Conservation (phyloP, 2,113 vertebrate species). For the Oxyura jamaicensis region DNA sequence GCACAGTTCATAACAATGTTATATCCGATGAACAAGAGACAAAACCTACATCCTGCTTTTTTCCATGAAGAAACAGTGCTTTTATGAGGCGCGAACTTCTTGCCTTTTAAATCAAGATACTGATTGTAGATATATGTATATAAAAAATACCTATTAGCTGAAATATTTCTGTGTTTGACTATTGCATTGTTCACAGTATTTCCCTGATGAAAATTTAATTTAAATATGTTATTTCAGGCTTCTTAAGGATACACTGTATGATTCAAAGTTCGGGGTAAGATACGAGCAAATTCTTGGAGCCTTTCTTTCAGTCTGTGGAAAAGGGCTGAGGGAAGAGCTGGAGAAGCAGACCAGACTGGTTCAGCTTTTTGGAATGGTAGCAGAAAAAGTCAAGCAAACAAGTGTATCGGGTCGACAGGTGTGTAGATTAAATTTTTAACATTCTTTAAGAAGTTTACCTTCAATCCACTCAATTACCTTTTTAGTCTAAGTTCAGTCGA, state of each 20-base stretch:
- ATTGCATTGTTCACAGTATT: neutral
- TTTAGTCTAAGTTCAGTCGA: neutral
- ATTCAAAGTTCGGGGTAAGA: conserved; percentile 85
- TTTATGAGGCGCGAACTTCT: neutral
- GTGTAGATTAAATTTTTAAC: neutral
- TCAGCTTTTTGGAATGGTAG: conserved; percentile 89
- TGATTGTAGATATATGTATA: neutral
- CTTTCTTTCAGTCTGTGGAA: conserved; percentile 90
- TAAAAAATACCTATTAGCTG: neutral
- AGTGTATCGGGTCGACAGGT: conserved; percentile 92
- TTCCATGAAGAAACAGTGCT: neutral
- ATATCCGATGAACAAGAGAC: neutral
- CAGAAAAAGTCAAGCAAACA: conserved; percentile 92
- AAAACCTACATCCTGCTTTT: neutral
- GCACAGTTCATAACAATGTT: neutral
- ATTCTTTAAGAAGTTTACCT: neutral
- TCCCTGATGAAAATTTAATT: neutral
- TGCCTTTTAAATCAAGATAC: neutral
- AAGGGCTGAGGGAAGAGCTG: conserved; percentile 87
- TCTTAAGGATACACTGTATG: conserved; percentile 93
- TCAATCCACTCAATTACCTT: neutral
- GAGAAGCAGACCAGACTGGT: conserved; percentile 91
- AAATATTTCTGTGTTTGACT: neutral
- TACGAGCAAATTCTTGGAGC: conserved; percentile 91
- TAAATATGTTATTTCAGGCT: conserved; percentile 82